phyloP scores from a whole-genome alignment of 2,888 invertebrate species.

The Caenorhabditis sp. region DNA sequence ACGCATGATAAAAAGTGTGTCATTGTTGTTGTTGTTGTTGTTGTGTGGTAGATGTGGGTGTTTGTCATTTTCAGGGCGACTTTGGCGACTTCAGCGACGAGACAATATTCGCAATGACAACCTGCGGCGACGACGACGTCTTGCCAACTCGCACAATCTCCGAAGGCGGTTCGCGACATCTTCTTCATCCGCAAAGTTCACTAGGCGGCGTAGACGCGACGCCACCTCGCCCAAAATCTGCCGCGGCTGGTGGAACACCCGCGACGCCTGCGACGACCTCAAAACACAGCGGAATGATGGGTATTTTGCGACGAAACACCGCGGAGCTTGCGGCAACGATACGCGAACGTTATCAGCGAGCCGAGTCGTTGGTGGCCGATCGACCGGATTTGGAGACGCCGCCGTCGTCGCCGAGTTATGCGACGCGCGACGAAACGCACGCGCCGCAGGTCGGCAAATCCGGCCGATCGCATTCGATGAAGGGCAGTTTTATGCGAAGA shows the following conservation, averaged over 20 bases:
- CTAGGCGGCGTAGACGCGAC: constrained; percentile 10
- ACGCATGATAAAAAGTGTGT: background rate
- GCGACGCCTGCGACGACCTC: too few relatives aligned
- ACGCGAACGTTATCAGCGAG: constrained; percentile 35
- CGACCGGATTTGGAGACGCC: constrained; percentile 42
- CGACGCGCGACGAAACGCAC: background rate
- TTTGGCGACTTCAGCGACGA: constrained; percentile 11
- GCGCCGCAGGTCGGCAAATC: background rate
- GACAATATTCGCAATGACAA: background rate
- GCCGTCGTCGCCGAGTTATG: constrained; percentile 17
- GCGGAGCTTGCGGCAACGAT: constrained; percentile 42
- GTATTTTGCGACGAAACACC: constrained; percentile 46
- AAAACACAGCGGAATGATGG: constrained; percentile 36
- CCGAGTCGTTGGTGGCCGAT: constrained; percentile 22
- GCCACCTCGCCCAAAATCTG: constrained; percentile 33
- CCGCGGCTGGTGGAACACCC: background rate
- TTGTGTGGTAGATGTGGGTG: constrained; percentile 1
- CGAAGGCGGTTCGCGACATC: background rate
- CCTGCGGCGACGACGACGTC: background rate
- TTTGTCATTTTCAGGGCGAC: constrained; percentile 6
- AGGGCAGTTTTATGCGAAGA: constrained; percentile 47
- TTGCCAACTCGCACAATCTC: background rate
- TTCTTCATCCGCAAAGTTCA: constrained; percentile 10
- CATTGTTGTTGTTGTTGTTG: too few relatives aligned
- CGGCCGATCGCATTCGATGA: constrained; percentile 46